Evolutionary conservation across 2,888 invertebrate genomes (phyloP).

Genomic region (Acutogordius australiensis): DNA sequence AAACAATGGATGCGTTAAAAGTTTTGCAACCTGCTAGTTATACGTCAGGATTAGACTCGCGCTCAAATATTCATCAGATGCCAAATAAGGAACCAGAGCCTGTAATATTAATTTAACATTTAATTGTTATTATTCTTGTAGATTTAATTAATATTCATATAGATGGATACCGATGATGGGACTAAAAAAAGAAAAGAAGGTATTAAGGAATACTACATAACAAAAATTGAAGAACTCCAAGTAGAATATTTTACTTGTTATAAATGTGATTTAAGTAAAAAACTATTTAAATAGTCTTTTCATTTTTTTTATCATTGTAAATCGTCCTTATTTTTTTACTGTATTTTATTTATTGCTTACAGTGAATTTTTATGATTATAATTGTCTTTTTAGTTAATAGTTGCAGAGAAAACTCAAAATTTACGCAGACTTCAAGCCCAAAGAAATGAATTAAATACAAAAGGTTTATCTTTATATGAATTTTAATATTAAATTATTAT

Average conservation of each 20-base stretch:
- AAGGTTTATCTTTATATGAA: constrained; percentile 36
- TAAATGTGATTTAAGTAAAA: constrained; percentile 13
- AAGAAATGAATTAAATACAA: constrained; percentile 87
- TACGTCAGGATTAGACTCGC: neutral
- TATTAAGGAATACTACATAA: constrained; percentile 75
- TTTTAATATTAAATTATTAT: neutral
- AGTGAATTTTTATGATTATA: constrained; percentile 16
- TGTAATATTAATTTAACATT: neutral
- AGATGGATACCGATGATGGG: constrained; percentile 6
- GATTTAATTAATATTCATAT: neutral
- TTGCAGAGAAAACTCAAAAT: constrained; percentile 91
- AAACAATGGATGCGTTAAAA: constrained; percentile 7
- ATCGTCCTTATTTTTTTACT: constrained; percentile 13
- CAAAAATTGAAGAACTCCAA: constrained; percentile 86
- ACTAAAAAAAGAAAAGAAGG: constrained; percentile 11
- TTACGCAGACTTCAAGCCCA: constrained; percentile 81
- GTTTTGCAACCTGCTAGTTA: constrained; percentile 2
- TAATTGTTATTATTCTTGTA: neutral
- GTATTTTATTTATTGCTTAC: neutral
- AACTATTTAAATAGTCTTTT: too few species aligned
- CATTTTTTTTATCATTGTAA: too few species aligned
- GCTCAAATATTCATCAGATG: neutral
- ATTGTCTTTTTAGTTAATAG: constrained; percentile 48
- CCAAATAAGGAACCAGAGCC: neutral
- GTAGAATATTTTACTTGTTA: constrained; percentile 17